Conservation (phyloP, 2,888 invertebrate genomes). For the Cephus spinipes region DNA sequence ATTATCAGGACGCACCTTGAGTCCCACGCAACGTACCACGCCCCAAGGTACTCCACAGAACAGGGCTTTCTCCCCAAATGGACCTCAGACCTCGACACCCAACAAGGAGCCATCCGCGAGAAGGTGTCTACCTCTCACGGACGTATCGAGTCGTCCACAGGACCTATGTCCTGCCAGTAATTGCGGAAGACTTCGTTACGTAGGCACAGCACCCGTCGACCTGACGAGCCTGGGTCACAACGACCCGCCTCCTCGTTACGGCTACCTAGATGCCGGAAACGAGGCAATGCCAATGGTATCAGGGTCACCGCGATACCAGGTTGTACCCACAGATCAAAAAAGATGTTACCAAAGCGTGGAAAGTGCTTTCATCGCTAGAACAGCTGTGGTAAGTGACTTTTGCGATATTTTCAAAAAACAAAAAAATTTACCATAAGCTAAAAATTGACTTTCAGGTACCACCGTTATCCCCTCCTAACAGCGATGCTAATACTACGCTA, state of each 20-base stretch:
- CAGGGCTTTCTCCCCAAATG: conserved; percentile 45
- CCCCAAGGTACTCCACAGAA: conserved; percentile 46
- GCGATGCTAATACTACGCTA: conserved; percentile 61
- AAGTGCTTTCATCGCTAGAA: conserved; percentile 63
- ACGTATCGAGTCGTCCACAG: conserved; percentile 45
- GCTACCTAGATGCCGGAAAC: conserved; percentile 49
- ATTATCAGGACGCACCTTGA: conserved; percentile 32
- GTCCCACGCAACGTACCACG: conserved; percentile 34
- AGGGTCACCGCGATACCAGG: conserved; percentile 57
- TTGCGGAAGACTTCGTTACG: conserved; percentile 55
- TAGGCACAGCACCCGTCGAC: conserved; percentile 49
- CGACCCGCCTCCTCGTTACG: conserved; percentile 53
- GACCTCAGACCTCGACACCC: conserved; percentile 61
- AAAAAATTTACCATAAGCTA: not conserved
- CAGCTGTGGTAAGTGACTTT: conserved; percentile 58
- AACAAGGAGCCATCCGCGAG: conserved; percentile 62
- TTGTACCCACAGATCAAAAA: conserved; percentile 47
- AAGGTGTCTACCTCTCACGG: conserved; percentile 58
- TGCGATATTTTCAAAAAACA: not conserved
- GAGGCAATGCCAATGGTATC: conserved; percentile 58
- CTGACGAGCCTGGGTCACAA: conserved; percentile 37
- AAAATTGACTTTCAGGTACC: conserved; percentile 49
- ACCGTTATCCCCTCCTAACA: conserved; percentile 61
- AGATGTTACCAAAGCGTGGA: conserved; percentile 56
- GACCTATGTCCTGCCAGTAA: conserved; percentile 53